Evolutionary conservation across 2,113 vertebrate species (phyloP).

Genomic region (Sorex araneus): DNA sequence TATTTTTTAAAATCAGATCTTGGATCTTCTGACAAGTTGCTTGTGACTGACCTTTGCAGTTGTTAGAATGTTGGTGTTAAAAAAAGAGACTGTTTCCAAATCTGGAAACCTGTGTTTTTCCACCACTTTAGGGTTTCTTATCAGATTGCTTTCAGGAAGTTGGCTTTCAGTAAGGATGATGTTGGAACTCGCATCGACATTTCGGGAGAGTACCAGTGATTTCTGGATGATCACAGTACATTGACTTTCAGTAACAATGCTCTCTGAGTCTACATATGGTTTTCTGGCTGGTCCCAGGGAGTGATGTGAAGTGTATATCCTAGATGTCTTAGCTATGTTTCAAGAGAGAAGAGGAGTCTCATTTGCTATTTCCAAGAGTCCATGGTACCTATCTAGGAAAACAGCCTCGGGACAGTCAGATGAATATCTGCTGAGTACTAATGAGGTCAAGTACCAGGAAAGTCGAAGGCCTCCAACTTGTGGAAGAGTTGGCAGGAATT

Average conservation of each 20-base stretch:
- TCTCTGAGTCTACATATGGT: background rate
- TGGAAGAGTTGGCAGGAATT: slow-evolving; percentile 35
- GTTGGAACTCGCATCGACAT: background rate
- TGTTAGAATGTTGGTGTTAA: background rate
- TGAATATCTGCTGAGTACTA: slow-evolving; percentile 3
- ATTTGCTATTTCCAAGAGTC: slow-evolving; percentile 3
- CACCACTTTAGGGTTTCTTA: background rate
- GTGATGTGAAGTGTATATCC: background rate
- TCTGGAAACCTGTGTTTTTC: background rate
- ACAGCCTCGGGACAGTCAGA: background rate
- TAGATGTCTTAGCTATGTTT: slow-evolving; percentile 4
- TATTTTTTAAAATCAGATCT: background rate
- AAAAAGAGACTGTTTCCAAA: slow-evolving; percentile 20
- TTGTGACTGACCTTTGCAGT: slow-evolving; percentile 34
- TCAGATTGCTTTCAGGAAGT: slow-evolving; percentile 27
- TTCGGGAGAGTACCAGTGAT: background rate
- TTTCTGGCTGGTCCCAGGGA: background rate
- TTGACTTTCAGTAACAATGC: slow-evolving; percentile 35
- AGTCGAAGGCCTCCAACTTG: background rate
- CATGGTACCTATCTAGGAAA: slow-evolving; percentile 36
- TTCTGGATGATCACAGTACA: background rate
- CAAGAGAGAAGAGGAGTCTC: background rate
- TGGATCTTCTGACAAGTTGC: slow-evolving; percentile 20
- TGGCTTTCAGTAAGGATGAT: slow-evolving; percentile 29
- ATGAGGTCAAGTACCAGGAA: slow-evolving; percentile 24